Conservation (phyloP, 1,140 invertebrate species). For the Cataglyphis hispanica region DNA sequence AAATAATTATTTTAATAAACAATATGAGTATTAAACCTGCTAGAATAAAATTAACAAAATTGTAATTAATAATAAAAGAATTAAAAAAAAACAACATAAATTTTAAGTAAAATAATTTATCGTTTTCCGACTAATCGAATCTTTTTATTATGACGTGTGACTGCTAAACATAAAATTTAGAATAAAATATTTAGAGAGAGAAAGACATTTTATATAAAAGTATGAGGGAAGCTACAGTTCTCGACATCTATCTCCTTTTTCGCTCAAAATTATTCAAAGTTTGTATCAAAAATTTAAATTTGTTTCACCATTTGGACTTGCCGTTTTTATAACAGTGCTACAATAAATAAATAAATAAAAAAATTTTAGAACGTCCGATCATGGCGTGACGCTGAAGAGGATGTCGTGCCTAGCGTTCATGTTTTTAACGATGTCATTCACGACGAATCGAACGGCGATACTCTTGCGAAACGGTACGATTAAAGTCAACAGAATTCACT, state of each 20-base stretch:
- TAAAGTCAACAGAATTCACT: constrained; percentile 23
- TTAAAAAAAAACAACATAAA: no score
- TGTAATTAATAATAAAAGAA: no score
- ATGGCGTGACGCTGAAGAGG: not conserved
- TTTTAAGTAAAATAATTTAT: no score
- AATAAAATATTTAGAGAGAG: not conserved
- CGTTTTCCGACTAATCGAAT: no score
- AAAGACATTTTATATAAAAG: not conserved
- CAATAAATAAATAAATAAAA: not conserved
- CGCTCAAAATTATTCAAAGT: not conserved
- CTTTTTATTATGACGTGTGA: no score
- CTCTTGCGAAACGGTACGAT: constrained; percentile 33
- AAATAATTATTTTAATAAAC: no score
- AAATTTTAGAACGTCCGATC: constrained; percentile 5
- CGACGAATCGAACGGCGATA: constrained; percentile 24
- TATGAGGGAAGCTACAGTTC: not conserved
- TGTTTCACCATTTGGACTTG: not conserved
- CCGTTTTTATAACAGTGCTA: not conserved
- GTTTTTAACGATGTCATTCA: constrained; percentile 45
- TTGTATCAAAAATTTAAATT: not conserved
- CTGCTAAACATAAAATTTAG: not conserved
- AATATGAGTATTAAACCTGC: no score
- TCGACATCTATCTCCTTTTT: not conserved
- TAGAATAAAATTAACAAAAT: no score
- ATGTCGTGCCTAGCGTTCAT: constrained; percentile 23